Conservation (phyloP, 1,140 invertebrate species). For the Arctopsyche grandis region DNA sequence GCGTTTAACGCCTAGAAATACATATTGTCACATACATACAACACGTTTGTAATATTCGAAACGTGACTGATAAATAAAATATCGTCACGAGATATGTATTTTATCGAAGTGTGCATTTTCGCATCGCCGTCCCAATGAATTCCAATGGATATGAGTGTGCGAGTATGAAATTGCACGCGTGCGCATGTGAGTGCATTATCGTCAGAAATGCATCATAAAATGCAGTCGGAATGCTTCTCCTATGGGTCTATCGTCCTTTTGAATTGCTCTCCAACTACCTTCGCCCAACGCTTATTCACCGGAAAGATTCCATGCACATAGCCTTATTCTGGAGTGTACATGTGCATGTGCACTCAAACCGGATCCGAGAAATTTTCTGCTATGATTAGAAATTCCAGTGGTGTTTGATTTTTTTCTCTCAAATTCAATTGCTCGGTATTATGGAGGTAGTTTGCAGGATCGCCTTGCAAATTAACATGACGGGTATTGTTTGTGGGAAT, state of each 20-base stretch:
- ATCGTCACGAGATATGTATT: not conserved
- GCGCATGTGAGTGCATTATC: not conserved
- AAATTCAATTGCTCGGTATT: too few relatives aligned
- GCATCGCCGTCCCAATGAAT: not conserved
- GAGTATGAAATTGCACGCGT: not conserved
- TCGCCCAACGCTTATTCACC: not conserved
- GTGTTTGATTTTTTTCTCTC: too few relatives aligned
- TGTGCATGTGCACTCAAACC: not conserved
- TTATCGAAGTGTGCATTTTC: conserved; percentile 1
- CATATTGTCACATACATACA: too few relatives aligned
- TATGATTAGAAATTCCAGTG: too few relatives aligned
- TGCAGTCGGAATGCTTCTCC: not conserved
- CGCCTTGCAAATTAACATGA: too few relatives aligned
- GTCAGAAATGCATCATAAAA: conserved; percentile 16
- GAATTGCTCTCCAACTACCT: not conserved
- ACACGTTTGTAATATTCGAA: not conserved
- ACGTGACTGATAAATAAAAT: not conserved
- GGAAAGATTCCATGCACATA: not conserved
- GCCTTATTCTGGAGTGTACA: not conserved
- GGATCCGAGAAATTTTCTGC: too few relatives aligned
- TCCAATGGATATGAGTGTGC: too few relatives aligned
- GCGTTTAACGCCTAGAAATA: too few relatives aligned
- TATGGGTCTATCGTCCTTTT: not conserved
- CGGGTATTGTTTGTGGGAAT: too few relatives aligned
- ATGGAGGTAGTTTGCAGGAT: too few relatives aligned